These are phyloP conservation scores for Nesidiocoris tenuis DNA, from an alignment of 2,888 invertebrate species.

Conservation along the genomic window DNA sequence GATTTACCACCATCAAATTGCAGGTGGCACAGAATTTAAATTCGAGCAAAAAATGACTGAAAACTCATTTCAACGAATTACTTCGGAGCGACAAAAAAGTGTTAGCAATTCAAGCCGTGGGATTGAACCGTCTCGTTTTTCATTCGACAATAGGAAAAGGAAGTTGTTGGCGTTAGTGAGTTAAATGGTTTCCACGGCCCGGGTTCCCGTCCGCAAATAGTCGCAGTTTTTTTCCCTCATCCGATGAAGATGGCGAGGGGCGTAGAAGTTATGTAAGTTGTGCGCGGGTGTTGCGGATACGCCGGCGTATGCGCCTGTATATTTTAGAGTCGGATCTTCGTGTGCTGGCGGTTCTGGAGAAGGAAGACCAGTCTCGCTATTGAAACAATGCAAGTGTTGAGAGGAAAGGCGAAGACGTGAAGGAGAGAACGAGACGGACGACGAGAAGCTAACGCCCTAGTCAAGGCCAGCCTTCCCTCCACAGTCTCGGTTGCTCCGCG, in stretches of 20 bases:
- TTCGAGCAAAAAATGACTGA: too few relatives aligned
- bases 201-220: neutral
- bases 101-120: neutral
- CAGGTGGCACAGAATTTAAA: too few relatives aligned
- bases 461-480: constrained; percentile 47
- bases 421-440: neutral
- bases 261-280: neutral
- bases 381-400: neutral
- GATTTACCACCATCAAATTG: too few relatives aligned
- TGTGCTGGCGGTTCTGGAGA: neutral
- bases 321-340: neutral
- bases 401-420: neutral
- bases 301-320: neutral
- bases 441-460: constrained; percentile 46
- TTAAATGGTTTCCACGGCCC: neutral
- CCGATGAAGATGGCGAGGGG: neutral
- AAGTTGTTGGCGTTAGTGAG: neutral
- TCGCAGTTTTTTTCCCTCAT: neutral
- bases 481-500: neutral
- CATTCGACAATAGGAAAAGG: neutral
- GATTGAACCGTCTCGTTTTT: neutral
- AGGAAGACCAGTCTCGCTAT: neutral
- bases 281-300: neutral
- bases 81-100: too few relatives aligned
- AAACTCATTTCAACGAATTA: too few relatives aligned